Evolutionary conservation across 2,113 vertebrate genomes (phyloP).

Genomic region (Ophiodon elongatus): DNA sequence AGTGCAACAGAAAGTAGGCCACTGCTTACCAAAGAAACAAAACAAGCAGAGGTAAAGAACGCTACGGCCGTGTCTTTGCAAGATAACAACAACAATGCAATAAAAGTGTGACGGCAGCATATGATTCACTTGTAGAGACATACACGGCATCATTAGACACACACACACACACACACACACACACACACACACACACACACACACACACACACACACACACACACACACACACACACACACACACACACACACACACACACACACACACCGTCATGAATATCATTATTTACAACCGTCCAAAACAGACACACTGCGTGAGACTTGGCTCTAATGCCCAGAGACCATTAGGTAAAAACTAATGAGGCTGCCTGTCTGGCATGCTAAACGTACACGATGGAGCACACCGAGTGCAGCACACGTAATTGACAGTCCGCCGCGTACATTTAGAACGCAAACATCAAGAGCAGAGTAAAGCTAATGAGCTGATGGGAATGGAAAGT

Average conservation of each 20-base stretch:
- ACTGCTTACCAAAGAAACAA: slow-evolving; percentile 20
- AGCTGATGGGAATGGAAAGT: slow-evolving; percentile 29
- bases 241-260: not conserved
- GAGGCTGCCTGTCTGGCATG: slow-evolving; percentile 18
- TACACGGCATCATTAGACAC: not conserved
- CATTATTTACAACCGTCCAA: not conserved
- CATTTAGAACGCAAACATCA: slow-evolving; percentile 30
- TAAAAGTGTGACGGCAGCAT: not conserved
- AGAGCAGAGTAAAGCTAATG: slow-evolving; percentile 28
- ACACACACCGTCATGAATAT: not conserved
- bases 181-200: not conserved
- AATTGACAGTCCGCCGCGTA: slow-evolving; percentile 24
- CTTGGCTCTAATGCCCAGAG: slow-evolving; percentile 5
- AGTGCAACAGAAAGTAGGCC: slow-evolving; percentile 45
- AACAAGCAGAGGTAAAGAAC: slow-evolving; percentile 26
- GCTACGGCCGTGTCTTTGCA: not conserved
- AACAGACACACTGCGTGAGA: not conserved
- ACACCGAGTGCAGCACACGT: not conserved
- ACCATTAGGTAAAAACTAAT: slow-evolving; percentile 30
- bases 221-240: not conserved
- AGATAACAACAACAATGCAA: slow-evolving; percentile 12
- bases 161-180: not conserved
- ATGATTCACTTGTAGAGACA: not conserved
- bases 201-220: not conserved
- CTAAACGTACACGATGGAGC: slow-evolving; percentile 24